Conservation (phyloP, 2,113 vertebrate species). For the Peucedramus taeniatus region DNA sequence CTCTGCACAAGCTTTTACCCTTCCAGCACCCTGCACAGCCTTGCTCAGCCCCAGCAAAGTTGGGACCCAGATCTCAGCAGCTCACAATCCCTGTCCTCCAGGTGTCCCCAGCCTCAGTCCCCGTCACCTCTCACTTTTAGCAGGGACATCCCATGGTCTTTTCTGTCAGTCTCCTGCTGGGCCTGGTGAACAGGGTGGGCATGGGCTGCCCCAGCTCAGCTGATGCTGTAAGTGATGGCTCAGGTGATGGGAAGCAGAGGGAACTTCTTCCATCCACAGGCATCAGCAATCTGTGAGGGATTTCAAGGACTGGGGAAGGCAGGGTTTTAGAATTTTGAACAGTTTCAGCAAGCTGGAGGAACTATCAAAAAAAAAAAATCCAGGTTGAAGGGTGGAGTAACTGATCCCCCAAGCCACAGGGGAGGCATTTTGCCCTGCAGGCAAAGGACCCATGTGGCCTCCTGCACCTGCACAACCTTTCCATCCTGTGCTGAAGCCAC, state of each 20-base stretch:
- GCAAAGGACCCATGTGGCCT: neutral
- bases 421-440: neutral
- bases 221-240: neutral
- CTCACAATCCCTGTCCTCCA: neutral
- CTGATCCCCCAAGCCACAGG: neutral
- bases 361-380: neutral
- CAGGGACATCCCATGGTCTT: neutral
- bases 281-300: neutral
- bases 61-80: neutral
- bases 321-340: neutral
- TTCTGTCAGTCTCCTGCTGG: neutral
- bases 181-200: neutral
- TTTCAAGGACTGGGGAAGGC: neutral
- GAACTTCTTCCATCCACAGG: neutral
- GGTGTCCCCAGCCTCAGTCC: neutral
- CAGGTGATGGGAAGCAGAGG: neutral
- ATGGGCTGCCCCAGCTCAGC: fast-evolving
- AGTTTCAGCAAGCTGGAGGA: neutral
- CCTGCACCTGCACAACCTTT: neutral
- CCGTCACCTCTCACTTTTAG: neutral
- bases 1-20: neutral
- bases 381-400: neutral
- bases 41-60: neutral
- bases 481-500: neutral
- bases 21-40: neutral